Evolutionary conservation across 2,797 vertebrate species (phyloP).

Genomic region (Staurois parvus): DNA sequence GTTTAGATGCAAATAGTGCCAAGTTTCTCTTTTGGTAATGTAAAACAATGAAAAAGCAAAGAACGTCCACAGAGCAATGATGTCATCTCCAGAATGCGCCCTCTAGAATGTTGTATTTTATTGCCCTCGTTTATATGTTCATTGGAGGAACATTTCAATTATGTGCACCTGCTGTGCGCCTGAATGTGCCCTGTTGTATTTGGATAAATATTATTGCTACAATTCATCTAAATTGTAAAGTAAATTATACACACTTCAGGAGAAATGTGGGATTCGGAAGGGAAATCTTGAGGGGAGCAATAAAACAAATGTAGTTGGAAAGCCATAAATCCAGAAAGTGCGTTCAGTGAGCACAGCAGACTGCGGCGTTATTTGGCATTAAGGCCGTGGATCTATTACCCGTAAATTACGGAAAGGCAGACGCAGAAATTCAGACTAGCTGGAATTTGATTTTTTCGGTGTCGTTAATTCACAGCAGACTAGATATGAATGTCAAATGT

Average conservation of each 20-base stretch:
- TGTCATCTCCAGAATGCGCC: constrained; percentile 8
- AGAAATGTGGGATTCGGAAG: constrained; percentile 24
- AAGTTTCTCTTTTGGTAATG: neutral
- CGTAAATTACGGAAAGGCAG: constrained; percentile 42
- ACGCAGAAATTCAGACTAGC: constrained; percentile 27
- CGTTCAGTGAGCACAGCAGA: constrained; percentile 30
- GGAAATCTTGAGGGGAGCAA: constrained; percentile 39
- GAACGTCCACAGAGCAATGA: constrained; percentile 18
- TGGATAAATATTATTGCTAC: constrained; percentile 53
- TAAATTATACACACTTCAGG: constrained; percentile 45
- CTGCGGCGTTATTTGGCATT: constrained; percentile 41
- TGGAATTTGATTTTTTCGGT: constrained; percentile 41
- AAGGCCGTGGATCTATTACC: constrained; percentile 51
- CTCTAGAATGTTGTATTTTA: constrained; percentile 33
- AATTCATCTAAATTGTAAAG: constrained; percentile 50
- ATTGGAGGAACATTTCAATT: constrained; percentile 46
- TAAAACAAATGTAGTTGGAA: constrained; percentile 49
- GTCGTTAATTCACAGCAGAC: constrained; percentile 44
- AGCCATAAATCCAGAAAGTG: constrained; percentile 40
- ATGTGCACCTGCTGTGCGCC: constrained; percentile 39
- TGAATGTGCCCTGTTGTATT: constrained; percentile 44
- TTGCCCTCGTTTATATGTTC: constrained; percentile 33
- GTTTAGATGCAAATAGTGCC: neutral
- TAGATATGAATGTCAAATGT: constrained; percentile 35
- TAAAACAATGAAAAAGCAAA: neutral